Base-by-base conservation (phyloP, 2,888 invertebrate species). In the Nomada goodeniana region DNA sequence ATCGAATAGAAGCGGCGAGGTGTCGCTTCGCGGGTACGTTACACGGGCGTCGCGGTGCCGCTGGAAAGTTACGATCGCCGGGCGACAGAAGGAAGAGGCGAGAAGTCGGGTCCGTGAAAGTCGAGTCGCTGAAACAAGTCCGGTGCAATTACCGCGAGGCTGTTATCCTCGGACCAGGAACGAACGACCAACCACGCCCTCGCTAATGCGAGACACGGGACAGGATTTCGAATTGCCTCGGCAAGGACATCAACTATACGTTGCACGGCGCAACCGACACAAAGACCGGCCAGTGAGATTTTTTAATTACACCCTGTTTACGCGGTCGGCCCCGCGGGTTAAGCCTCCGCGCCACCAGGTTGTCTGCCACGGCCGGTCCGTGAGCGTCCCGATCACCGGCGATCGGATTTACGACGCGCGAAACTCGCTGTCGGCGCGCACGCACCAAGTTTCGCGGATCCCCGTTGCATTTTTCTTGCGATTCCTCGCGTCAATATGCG, bases 201-300 rank as follows among this genome's bases (percentile, higher is more conserved):
- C 92, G 90, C 91, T 92, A 92, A 91, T 91, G 90, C 89, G 91
- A 91, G 88, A 90, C 88, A 87, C 36, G 87, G 89, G 89, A 92
- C 90, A 89, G 90, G 90, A 91, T 90, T 91, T 91, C 88, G 91
- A 92, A 91, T 91, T 91, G 91, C 89, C 88, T 84, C 83, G 86
- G 91, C 92, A 92, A 92, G 92, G 92, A 92, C 92, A 92, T 91
- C 92, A 89, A 90, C 92, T 91, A 89, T 68, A 80, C 71, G 84
- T 83, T 83, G 23, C 23, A 85, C 87, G 85, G 36, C 36, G 89
- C 88, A 80, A 80, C 78, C 87, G 84, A 85, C 90, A 89, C 90
- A 90, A 90, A 90, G 90, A 88, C 86, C 76, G 86, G 85, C 85
- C 82, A 84, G 83, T 67, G 83, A 82, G 88, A 86, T 89, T 90